Evolutionary conservation across 2,888 invertebrate genomes (phyloP).

Genomic region (Pammene fasciana): DNA sequence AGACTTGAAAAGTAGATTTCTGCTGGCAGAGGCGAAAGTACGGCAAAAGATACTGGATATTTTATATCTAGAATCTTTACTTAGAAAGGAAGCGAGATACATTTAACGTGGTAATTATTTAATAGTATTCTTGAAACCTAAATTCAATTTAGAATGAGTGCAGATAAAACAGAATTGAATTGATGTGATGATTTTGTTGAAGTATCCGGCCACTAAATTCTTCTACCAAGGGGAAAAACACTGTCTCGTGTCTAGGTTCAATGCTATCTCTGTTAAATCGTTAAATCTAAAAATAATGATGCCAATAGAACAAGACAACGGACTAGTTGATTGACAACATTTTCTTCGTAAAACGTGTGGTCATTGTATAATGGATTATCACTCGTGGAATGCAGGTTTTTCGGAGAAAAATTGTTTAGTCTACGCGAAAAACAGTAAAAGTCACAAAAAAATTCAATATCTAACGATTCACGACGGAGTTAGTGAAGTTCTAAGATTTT

Average conservation of each 20-base stretch:
- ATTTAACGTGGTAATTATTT: too few species aligned
- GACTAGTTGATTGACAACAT: slow-evolving; percentile 12
- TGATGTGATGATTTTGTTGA: not conserved
- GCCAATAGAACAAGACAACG: not conserved
- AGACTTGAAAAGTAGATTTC: slow-evolving; percentile 9
- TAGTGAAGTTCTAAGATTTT: too few species aligned
- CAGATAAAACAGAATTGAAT: too few species aligned
- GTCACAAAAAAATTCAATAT: not conserved
- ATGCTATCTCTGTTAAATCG: not conserved
- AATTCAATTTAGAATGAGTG: too few species aligned
- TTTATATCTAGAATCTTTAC: too few species aligned
- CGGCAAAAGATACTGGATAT: too few species aligned
- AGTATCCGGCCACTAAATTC: not conserved
- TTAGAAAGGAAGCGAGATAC: too few species aligned
- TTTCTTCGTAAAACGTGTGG: slow-evolving; percentile 9
- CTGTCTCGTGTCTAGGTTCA: not conserved
- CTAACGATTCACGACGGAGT: too few species aligned
- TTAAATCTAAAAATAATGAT: slow-evolving; percentile 3
- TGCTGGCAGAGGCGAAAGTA: not conserved
- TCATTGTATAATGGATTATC: slow-evolving; percentile 13
- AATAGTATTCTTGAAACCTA: too few species aligned
- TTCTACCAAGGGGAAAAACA: not conserved
- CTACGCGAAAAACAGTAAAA: slow-evolving; percentile 5
- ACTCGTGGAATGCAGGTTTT: slow-evolving; percentile 11
- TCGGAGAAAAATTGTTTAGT: slow-evolving; percentile 32